phyloP scores from a whole-genome alignment of 2,113 vertebrate genomes.

The Oncorhynchus kisutch region DNA sequence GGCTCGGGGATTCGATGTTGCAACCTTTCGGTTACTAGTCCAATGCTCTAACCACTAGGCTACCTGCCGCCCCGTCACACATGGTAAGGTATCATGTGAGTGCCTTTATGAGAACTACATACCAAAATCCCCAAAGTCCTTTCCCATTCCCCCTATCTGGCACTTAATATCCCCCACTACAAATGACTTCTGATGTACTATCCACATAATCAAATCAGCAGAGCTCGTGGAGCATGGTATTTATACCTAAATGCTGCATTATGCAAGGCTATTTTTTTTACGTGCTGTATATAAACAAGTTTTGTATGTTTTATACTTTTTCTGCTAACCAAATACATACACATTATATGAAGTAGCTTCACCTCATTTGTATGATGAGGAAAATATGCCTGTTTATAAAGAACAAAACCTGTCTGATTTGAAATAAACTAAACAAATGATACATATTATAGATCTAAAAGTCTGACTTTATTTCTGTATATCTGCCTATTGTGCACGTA shows the following conservation, averaged over 20 bases:
- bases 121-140: constrained; percentile 1
- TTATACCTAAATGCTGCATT: constrained; percentile 36
- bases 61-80: too few species aligned
- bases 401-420: constrained; percentile 44
- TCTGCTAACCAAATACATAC: constrained; percentile 63
- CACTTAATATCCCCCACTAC: constrained; percentile 29
- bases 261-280: constrained; percentile 42
- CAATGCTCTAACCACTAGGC: too few species aligned
- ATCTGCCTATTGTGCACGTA: neutral
- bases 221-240: constrained; percentile 12
- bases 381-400: constrained; percentile 61
- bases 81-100: too few species aligned
- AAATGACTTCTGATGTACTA: constrained; percentile 12
- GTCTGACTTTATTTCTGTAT: constrained; percentile 14
- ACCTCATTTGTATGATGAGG: constrained; percentile 40
- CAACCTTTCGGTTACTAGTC: too few species aligned
- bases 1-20: too few species aligned
- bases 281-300: constrained; percentile 63
- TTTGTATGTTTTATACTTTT: constrained; percentile 28
- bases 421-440: constrained; percentile 31
- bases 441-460: constrained; percentile 50
- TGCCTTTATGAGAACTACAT: constrained; percentile 1
- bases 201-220: constrained; percentile 13
- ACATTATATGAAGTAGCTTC: constrained; percentile 69
- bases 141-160: constrained; percentile 22